A percentile compares a stretch with the other conserved stretches of the same genome.
These are phyloP conservation scores for Ditula angustiorana DNA, from an alignment of 2,888 invertebrate species.

Conservation along the genomic window DNA sequence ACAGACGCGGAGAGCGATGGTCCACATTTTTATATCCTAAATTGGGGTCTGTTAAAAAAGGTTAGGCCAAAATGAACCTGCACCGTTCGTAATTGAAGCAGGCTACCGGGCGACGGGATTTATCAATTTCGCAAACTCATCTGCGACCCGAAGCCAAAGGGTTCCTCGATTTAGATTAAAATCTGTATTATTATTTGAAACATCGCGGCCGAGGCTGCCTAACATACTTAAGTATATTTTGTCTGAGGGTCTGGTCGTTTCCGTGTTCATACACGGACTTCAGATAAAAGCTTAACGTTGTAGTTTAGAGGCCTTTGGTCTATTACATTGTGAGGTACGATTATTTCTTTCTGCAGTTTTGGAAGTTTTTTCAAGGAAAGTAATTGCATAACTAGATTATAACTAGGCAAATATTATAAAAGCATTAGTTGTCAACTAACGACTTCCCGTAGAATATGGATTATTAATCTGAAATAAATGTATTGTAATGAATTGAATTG, in stretches of 20 bases:
- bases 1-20: slow-evolving; percentile 7
- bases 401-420: too few species aligned
- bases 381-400: too few species aligned
- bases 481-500: too few species aligned
- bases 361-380: too few species aligned
- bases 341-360: too few species aligned
- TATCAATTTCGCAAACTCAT: slow-evolving; percentile 37
- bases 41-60: slow-evolving; percentile 29
- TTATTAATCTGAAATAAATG: too few species aligned
- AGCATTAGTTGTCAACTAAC: too few species aligned
- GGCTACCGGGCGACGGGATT: slow-evolving; percentile 19
- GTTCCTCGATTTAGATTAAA: slow-evolving; percentile 33
- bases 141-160: slow-evolving; percentile 26
- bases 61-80: slow-evolving; percentile 29
- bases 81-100: slow-evolving; percentile 26
- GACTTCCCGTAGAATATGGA: too few species aligned
- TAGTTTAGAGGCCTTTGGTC: background rate
- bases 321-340: too few species aligned
- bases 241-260: slow-evolving; percentile 3
- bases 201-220: background rate
- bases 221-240: background rate
- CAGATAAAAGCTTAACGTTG: slow-evolving; percentile 2
- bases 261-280: background rate
- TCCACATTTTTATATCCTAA: slow-evolving; percentile 22
- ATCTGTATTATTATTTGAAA: slow-evolving; percentile 32